Evolutionary conservation across 2,888 invertebrate species (phyloP).

Genomic region (Eupithecia centaureata): DNA sequence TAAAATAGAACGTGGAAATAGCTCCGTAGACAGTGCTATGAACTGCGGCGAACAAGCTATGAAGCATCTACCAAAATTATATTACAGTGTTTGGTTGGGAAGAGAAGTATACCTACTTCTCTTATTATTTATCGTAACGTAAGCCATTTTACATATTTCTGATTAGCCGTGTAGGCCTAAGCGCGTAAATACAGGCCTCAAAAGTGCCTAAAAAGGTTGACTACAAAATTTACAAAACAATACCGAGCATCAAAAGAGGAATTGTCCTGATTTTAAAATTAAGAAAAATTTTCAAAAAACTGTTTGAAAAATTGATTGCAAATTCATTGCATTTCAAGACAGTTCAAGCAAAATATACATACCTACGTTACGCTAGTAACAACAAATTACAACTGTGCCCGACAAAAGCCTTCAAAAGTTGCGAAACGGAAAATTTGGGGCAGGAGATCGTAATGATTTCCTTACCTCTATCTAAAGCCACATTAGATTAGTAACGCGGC

Average conservation of each 20-base stretch:
- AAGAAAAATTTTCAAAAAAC: too few species aligned
- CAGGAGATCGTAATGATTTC: conserved; percentile 48
- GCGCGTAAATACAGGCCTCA: not conserved
- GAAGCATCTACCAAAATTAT: not conserved
- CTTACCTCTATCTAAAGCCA: conserved; percentile 52
- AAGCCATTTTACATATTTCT: not conserved
- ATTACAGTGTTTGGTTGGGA: not conserved
- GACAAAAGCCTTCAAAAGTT: conserved; percentile 24
- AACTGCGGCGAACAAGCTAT: not conserved
- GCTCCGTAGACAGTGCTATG: not conserved
- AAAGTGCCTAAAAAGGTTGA: not conserved
- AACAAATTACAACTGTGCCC: not conserved
- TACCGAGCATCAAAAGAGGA: not conserved
- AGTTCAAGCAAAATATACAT: too few species aligned
- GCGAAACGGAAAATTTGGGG: conserved; percentile 42
- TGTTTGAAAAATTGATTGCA: too few species aligned
- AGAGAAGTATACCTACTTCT: not conserved
- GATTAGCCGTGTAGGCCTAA: too few species aligned
- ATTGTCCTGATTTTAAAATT: not conserved
- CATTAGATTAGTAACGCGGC: conserved; percentile 60
- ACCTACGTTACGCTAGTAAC: not conserved
- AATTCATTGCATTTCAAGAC: too few species aligned
- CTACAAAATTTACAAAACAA: not conserved
- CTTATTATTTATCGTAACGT: too few species aligned
- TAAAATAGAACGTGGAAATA: too few species aligned